These are phyloP conservation scores for Onychomys torridus DNA, from an alignment of 2,797 vertebrate genomes.

Conservation along the genomic window DNA sequence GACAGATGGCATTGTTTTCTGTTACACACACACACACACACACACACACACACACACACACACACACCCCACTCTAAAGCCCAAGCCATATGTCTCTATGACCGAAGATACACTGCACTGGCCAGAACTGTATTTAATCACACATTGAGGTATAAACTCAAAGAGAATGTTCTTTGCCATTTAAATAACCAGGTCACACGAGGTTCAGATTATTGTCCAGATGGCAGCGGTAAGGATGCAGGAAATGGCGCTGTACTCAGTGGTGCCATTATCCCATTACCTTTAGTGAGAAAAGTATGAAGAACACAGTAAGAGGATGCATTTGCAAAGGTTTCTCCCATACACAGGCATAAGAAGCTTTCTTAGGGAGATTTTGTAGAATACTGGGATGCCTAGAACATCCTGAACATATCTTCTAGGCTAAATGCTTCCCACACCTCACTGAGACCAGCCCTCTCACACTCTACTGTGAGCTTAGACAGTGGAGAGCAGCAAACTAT, in stretches of 20 bases:
- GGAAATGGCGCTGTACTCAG: background rate
- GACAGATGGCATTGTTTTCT: constrained; percentile 68
- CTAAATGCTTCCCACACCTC: background rate
- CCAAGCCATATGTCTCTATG: constrained; percentile 22
- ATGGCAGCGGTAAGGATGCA: background rate
- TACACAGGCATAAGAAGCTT: background rate
- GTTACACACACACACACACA: background rate
- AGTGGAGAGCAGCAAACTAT: background rate
- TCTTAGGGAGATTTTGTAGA: background rate
- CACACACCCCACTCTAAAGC: background rate
- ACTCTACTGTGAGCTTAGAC: background rate
- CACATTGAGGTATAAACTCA: background rate
- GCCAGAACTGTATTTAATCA: constrained; percentile 22
- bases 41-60: no score
- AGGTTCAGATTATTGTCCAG: background rate
- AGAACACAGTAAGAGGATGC: background rate
- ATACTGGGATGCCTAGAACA: background rate
- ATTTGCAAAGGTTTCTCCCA: background rate
- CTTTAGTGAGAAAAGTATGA: background rate
- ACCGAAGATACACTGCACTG: background rate
- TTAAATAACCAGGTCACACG: background rate
- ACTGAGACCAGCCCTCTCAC: background rate
- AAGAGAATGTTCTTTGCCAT: background rate
- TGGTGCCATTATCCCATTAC: background rate
- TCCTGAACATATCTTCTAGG: background rate